Percentiles rank a stretch among this genome's conserved stretches.
phyloP scores from a whole-genome alignment of 2,113 vertebrate genomes.

The Cottus gobio region DNA sequence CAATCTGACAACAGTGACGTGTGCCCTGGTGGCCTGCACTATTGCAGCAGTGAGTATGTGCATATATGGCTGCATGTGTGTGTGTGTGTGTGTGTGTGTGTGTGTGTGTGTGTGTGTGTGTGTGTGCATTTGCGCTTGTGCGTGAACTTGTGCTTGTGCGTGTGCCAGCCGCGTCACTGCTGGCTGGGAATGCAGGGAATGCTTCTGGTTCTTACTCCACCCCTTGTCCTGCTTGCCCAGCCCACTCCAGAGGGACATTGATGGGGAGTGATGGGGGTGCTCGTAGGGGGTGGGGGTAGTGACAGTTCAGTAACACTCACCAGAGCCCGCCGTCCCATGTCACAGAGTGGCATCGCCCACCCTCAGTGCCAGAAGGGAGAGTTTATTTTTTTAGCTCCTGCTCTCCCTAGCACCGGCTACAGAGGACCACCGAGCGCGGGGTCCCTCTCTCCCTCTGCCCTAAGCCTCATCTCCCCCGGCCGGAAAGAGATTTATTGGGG shows the following conservation, averaged over 20 bases:
- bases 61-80: not conserved
- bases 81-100: not conserved
- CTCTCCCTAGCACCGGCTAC: slow-evolving; percentile 82
- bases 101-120: not conserved
- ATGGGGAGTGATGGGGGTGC: slow-evolving; percentile 63
- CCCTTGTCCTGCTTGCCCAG: slow-evolving; percentile 57
- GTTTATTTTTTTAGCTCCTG: slow-evolving; percentile 95
- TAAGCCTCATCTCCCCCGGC: slow-evolving; percentile 83
- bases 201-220: slow-evolving; percentile 74
- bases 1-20: slow-evolving; percentile 81
- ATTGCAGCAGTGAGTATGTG: slow-evolving; percentile 49
- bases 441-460: slow-evolving; percentile 65
- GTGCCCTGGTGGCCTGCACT: slow-evolving; percentile 60
- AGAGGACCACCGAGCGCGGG: slow-evolving; percentile 91
- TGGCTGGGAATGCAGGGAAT: slow-evolving; percentile 85
- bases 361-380: slow-evolving; percentile 92
- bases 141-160: slow-evolving; percentile 43
- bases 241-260: slow-evolving; percentile 70
- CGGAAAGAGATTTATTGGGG: slow-evolving; percentile 76
- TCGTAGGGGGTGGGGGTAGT: slow-evolving; percentile 63
- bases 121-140: slow-evolving; percentile 16
- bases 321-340: slow-evolving; percentile 87
- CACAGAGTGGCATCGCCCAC: slow-evolving; percentile 94
- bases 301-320: slow-evolving; percentile 95
- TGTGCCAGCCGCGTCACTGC: slow-evolving; percentile 68